These are phyloP conservation scores for Drosophila paramelanica DNA, from an alignment of 2,888 invertebrate species.

Conservation along the genomic window DNA sequence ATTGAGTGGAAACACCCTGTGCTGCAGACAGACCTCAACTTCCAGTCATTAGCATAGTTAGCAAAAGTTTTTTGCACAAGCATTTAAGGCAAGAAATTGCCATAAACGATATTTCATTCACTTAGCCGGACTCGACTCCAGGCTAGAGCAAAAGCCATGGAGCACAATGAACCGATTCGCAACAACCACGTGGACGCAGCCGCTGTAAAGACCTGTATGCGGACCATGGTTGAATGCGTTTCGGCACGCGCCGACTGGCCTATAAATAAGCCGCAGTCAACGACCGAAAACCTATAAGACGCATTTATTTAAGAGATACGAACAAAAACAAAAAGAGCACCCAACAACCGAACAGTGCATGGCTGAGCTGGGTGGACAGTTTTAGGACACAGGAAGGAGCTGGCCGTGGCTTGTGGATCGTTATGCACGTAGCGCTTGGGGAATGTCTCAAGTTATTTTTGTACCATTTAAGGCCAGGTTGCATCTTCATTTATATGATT, in stretches of 20 bases:
- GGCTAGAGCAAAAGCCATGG: constrained; percentile 7
- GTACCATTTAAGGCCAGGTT: constrained; percentile 64
- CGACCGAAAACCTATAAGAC: constrained; percentile 35
- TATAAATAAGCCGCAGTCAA: constrained; percentile 65
- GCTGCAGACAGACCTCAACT: constrained; percentile 5
- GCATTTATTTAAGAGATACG: constrained; percentile 31
- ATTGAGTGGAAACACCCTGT: constrained; percentile 39
- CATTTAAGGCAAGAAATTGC: constrained; percentile 61
- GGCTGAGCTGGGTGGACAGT: neutral
- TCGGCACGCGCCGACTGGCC: constrained; percentile 71
- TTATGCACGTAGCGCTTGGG: constrained; percentile 62
- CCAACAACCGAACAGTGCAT: neutral
- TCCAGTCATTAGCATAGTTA: constrained; percentile 65
- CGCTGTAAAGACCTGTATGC: constrained; percentile 13
- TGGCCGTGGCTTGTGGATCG: constrained; percentile 27
- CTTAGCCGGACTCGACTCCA: constrained; percentile 44
- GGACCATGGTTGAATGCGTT: constrained; percentile 38
- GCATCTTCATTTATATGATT: constrained; percentile 76
- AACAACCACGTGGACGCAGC: constrained; percentile 56
- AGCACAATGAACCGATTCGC: constrained; percentile 61
- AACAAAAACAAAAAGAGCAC: neutral
- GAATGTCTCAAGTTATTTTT: constrained; percentile 67
- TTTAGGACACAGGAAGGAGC: constrained; percentile 9
- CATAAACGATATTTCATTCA: constrained; percentile 75
- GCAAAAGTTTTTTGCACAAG: constrained; percentile 45